Conservation (phyloP, 1,140 invertebrate genomes). For the Homarus americanus region DNA sequence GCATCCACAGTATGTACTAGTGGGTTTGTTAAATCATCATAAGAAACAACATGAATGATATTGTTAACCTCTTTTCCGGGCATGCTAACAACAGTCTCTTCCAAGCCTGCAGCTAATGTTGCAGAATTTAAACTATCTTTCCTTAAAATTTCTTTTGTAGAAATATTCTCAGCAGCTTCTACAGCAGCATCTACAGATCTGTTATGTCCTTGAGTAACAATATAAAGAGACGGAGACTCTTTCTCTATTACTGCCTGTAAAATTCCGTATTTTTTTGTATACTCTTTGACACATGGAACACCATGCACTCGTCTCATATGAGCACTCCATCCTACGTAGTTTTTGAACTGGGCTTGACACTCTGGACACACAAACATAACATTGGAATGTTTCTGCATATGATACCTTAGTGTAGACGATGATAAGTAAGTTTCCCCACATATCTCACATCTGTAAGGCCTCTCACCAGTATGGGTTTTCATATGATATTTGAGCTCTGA, state of each 20-base stretch:
- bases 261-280: constrained; percentile 56
- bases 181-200: not conserved
- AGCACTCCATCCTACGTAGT: constrained; percentile 67
- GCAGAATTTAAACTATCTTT: constrained; percentile 25
- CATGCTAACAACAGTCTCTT: constrained; percentile 59
- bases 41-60: constrained; percentile 59
- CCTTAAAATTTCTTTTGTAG: not conserved
- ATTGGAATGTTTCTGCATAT: constrained; percentile 70
- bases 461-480: constrained; percentile 62
- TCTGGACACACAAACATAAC: constrained; percentile 59
- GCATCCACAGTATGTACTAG: constrained; percentile 62
- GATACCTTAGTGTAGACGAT: constrained; percentile 62
- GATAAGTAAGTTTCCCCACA: constrained; percentile 61
- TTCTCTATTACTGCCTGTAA: constrained; percentile 48
- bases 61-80: constrained; percentile 22
- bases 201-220: constrained; percentile 37
- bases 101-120: constrained; percentile 52
- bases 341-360: constrained; percentile 64
- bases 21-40: constrained; percentile 52
- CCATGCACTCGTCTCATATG: constrained; percentile 63
- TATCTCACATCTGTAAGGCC: constrained; percentile 59
- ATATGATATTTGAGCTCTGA: constrained; percentile 64
- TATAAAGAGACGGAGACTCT: constrained; percentile 49
- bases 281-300: constrained; percentile 49
- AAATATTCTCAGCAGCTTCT: not conserved